Percentiles rank a stretch among this genome's conserved stretches.
These are phyloP conservation scores for Anoura caudifer DNA, from an alignment of 2,113 vertebrate genomes.

Conservation along the genomic window DNA sequence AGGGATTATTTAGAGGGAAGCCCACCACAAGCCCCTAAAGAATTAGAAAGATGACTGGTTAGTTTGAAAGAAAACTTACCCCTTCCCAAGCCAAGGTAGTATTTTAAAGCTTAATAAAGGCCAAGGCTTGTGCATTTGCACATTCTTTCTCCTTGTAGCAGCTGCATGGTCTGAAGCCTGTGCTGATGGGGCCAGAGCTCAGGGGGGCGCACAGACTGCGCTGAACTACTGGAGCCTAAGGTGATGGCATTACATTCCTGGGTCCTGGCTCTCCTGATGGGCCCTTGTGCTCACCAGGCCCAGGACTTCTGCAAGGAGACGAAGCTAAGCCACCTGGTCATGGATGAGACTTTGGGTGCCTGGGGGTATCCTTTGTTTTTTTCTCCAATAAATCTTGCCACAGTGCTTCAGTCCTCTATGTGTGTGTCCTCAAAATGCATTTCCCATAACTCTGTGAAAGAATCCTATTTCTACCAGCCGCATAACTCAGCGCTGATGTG, in stretches of 20 bases:
- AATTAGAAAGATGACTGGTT: not conserved
- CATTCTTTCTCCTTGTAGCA: not conserved
- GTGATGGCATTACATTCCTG: not conserved
- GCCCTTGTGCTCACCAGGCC: not conserved
- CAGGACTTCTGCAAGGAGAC: not conserved
- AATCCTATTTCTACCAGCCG: not conserved
- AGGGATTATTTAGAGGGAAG: not conserved
- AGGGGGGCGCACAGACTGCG: not conserved
- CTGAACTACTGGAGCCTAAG: not conserved
- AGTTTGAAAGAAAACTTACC: not conserved
- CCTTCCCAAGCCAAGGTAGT: not conserved
- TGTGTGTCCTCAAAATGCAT: not conserved
- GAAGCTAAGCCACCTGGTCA: not conserved
- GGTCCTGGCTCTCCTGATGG: not conserved
- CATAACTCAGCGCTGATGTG: not conserved
- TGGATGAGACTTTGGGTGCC: not conserved
- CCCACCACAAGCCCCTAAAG: not conserved
- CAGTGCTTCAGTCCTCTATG: not conserved
- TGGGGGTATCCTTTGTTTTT: not conserved
- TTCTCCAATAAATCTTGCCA: not conserved
- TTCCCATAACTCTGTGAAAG: not conserved
- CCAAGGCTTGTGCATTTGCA: not conserved
- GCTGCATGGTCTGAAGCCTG: not conserved
- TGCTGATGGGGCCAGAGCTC: not conserved
- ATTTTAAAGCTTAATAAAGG: not conserved